phyloP scores from a whole-genome alignment of 2,888 invertebrate genomes.

The Spisula subtruncata region DNA sequence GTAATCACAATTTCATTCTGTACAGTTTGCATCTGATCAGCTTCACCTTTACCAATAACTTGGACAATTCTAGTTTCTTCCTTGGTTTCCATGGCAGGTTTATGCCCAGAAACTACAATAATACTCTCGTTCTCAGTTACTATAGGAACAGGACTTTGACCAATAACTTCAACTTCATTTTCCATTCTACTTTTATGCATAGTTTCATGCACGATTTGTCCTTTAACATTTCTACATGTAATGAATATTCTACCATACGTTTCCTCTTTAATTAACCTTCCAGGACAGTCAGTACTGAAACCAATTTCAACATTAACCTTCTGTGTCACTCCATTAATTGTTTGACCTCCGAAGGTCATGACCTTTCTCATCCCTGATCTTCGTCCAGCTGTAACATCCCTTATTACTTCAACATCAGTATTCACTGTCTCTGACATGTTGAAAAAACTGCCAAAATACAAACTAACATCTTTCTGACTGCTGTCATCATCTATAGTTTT shows the following conservation, averaged over 20 bases:
- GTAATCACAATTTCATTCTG: slow-evolving; percentile 17
- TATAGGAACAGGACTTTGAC: background rate
- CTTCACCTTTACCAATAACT: background rate
- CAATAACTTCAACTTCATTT: slow-evolving; percentile 7
- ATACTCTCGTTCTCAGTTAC: slow-evolving; percentile 6
- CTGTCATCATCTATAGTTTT: slow-evolving; percentile 13
- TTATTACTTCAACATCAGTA: slow-evolving; percentile 39
- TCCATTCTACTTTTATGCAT: background rate
- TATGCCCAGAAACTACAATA: slow-evolving; percentile 4
- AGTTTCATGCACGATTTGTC: background rate
- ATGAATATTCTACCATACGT: slow-evolving; percentile 36
- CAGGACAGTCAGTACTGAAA: slow-evolving; percentile 34
- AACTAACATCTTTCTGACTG: slow-evolving; percentile 13
- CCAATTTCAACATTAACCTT: slow-evolving; percentile 32
- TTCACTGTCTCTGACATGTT: background rate
- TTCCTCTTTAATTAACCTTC: slow-evolving; percentile 36
- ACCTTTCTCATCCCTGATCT: slow-evolving; percentile 36
- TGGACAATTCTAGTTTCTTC: background rate
- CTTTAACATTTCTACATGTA: slow-evolving; percentile 22
- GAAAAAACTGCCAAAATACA: slow-evolving; percentile 41
- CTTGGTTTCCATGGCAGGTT: background rate
- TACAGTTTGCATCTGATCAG: background rate
- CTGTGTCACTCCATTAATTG: background rate
- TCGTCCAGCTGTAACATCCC: slow-evolving; percentile 15
- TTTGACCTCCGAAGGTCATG: slow-evolving; percentile 40